A percentile compares a stretch with the other conserved stretches of the same genome.
Evolutionary conservation across 2,113 vertebrate genomes (phyloP).

Genomic region (Antechinus flavipes): DNA sequence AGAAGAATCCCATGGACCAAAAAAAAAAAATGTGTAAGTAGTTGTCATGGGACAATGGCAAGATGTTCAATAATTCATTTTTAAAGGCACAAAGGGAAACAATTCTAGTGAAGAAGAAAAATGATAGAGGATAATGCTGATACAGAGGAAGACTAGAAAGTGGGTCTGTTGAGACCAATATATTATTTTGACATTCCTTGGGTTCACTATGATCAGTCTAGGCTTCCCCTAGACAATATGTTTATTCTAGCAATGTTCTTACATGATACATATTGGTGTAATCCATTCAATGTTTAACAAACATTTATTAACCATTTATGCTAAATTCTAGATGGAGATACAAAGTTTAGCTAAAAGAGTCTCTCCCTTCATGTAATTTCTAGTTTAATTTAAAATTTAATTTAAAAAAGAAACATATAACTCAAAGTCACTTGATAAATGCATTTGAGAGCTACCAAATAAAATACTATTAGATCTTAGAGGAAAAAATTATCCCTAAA

Average conservation of each 20-base stretch:
- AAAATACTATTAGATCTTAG: not conserved
- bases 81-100: not conserved
- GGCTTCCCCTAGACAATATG: not conserved
- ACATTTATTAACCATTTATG: not conserved
- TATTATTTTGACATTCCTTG: not conserved
- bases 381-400: no score
- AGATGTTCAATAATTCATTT: not conserved
- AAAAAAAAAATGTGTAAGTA: not conserved
- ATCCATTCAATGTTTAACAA: not conserved
- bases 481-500: not conserved
- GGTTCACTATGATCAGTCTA: not conserved
- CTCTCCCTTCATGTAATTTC: not conserved
- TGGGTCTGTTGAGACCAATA: not conserved
- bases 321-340: not conserved
- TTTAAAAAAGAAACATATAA: not conserved
- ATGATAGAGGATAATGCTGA: not conserved
- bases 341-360: not conserved
- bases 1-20: not conserved
- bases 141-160: not conserved
- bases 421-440: not conserved
- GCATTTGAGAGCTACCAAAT: not conserved
- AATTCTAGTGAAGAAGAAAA: not conserved
- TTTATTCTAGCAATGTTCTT: not conserved
- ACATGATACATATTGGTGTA: not conserved
- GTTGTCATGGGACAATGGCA: not conserved